These are phyloP conservation scores for Scalopus aquaticus DNA, from an alignment of 2,113 vertebrate species.

Conservation along the genomic window DNA sequence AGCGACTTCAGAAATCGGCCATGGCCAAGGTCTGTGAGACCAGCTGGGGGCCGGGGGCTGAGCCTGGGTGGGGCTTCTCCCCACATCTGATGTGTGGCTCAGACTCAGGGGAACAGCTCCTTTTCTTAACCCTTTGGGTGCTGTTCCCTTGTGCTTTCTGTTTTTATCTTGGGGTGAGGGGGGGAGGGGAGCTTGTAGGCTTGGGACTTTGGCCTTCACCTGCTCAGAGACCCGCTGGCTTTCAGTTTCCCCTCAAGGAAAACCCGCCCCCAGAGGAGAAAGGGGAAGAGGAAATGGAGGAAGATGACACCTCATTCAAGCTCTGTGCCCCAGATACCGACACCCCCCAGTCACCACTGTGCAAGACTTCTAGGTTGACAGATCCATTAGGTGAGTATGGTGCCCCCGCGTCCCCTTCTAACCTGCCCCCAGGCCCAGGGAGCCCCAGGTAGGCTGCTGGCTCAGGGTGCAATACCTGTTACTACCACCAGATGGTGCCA, in stretches of 20 bases:
- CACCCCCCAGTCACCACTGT: background rate
- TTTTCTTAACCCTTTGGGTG: background rate
- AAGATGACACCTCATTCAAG: background rate
- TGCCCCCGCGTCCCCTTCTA: fast-evolving
- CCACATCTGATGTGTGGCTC: background rate
- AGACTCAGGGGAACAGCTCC: background rate
- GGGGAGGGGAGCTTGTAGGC: background rate
- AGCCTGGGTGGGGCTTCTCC: background rate
- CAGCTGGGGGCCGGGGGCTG: no score
- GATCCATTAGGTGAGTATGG: conserved; percentile 29
- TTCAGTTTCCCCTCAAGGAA: conserved; percentile 45
- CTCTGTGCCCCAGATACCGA: background rate
- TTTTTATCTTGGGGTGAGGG: background rate
- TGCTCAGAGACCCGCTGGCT: background rate
- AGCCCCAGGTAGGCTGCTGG: fast-evolving
- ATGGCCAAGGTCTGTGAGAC: conserved; percentile 55
- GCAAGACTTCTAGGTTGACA: background rate
- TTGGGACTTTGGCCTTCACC: background rate
- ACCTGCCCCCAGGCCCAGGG: fast-evolving
- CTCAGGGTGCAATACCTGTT: background rate
- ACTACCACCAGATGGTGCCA: conserved; percentile 77
- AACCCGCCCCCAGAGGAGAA: background rate
- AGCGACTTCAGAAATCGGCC: conserved; percentile 42
- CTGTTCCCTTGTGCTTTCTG: background rate
- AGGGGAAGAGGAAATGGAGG: background rate